Evolutionary conservation across 2,797 vertebrate genomes (phyloP).

Genomic region (Leuciscus waleckii): DNA sequence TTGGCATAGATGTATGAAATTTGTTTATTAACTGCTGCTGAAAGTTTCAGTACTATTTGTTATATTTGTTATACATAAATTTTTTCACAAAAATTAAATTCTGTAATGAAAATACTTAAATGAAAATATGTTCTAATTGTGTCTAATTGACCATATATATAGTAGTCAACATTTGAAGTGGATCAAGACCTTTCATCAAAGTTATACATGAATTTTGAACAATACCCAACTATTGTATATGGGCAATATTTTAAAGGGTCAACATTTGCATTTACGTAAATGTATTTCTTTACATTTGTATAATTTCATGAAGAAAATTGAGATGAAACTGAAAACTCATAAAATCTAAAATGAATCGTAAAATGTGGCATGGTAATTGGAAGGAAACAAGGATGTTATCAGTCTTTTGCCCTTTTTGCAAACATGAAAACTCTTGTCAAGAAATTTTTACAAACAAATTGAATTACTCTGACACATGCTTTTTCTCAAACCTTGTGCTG

Average conservation of each 20-base stretch:
- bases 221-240: too few relatives aligned
- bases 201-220: too few relatives aligned
- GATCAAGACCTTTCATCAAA: too few relatives aligned
- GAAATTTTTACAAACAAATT: not conserved
- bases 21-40: not conserved
- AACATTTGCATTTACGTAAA: not conserved
- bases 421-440: too few relatives aligned
- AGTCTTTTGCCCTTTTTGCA: too few relatives aligned
- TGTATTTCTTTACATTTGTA: not conserved
- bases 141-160: too few relatives aligned
- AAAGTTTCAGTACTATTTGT: not conserved
- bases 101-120: too few relatives aligned
- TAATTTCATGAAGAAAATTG: not conserved
- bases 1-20: not conserved
- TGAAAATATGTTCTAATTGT: too few relatives aligned
- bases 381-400: not conserved
- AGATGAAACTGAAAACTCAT: not conserved
- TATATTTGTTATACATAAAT: not conserved
- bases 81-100: too few relatives aligned
- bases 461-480: not conserved
- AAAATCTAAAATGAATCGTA: not conserved
- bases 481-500: slow-evolving; percentile 2
- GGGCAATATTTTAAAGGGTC: not conserved
- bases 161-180: too few relatives aligned
- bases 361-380: not conserved